Percentiles rank a stretch among this genome's conserved stretches.
Conservation (phyloP, 2,113 vertebrate species). For the Pyxicephalus adspersus region DNA sequence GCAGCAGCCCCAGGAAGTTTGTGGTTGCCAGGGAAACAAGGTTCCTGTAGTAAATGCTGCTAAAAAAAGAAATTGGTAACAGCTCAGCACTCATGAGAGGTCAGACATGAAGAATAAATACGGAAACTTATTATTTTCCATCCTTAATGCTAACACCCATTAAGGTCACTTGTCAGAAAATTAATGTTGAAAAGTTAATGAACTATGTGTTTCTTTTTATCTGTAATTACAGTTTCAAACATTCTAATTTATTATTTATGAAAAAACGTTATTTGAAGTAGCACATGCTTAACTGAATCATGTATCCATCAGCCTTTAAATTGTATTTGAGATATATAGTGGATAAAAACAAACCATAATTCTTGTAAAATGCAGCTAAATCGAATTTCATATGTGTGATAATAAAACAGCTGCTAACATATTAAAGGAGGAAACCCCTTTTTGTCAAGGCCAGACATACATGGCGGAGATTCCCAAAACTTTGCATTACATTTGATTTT, state of each 20-base stretch:
- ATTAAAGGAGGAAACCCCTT: too few relatives aligned
- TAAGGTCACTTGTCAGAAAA: slow-evolving; percentile 8
- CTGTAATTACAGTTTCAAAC: slow-evolving; percentile 31
- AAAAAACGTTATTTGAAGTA: background rate
- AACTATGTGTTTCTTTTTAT: slow-evolving; percentile 26
- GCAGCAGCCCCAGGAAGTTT: slow-evolving; percentile 39
- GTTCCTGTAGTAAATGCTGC: slow-evolving; percentile 52
- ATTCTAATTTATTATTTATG: slow-evolving; percentile 15
- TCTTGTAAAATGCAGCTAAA: too few relatives aligned
- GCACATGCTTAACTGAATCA: background rate
- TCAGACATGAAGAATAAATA: slow-evolving; percentile 22
- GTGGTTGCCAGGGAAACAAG: slow-evolving; percentile 50
- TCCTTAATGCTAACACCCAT: slow-evolving; percentile 23
- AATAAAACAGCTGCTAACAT: too few relatives aligned
- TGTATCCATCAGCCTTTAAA: background rate
- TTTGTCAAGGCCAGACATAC: too few relatives aligned
- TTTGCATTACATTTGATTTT: too few relatives aligned
- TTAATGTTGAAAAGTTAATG: slow-evolving; percentile 27
- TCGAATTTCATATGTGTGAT: too few relatives aligned
- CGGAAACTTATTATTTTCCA: slow-evolving; percentile 21
- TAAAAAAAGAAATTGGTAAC: slow-evolving; percentile 45
- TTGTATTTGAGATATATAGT: background rate
- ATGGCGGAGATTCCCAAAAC: too few relatives aligned
- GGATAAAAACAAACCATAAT: too few relatives aligned
- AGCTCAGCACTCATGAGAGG: slow-evolving; percentile 7